These are phyloP conservation scores for Myiagra hebetior DNA, from an alignment of 2,113 vertebrate genomes.

Conservation along the genomic window DNA sequence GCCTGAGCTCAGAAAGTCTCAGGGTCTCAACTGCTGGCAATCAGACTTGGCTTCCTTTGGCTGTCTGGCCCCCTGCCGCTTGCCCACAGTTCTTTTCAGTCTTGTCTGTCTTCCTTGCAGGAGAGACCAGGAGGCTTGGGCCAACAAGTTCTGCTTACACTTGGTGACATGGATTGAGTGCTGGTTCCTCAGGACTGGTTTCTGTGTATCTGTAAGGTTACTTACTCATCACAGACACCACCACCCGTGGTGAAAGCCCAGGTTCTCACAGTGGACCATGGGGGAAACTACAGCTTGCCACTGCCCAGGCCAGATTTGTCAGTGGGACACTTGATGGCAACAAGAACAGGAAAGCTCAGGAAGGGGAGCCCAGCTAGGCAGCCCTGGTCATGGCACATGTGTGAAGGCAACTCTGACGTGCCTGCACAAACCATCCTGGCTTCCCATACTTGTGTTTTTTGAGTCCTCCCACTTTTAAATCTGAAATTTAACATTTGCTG, in stretches of 20 bases:
- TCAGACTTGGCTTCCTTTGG: neutral
- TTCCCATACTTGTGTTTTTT: neutral
- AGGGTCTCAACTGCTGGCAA: neutral
- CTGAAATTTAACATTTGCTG: neutral
- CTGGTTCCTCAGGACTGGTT: neutral
- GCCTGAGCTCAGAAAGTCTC: neutral
- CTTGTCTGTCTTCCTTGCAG: neutral
- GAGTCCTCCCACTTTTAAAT: neutral
- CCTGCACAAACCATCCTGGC: neutral
- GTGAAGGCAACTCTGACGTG: neutral
- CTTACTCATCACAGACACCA: neutral
- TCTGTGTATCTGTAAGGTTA: neutral
- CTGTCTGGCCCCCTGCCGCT: neutral
- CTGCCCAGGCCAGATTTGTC: neutral
- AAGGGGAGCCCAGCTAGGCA: neutral
- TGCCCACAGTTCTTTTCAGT: neutral
- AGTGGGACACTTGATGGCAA: neutral
- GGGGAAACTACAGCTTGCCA: neutral
- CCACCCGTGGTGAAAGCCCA: neutral
- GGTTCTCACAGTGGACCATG: neutral
- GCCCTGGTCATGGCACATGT: fast-evolving
- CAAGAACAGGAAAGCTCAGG: neutral
- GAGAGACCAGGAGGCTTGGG: neutral
- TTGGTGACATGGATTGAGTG: neutral
- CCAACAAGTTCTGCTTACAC: neutral